Conservation (phyloP, 2,797 vertebrate genomes). For the Pipistrellus nathusii region DNA sequence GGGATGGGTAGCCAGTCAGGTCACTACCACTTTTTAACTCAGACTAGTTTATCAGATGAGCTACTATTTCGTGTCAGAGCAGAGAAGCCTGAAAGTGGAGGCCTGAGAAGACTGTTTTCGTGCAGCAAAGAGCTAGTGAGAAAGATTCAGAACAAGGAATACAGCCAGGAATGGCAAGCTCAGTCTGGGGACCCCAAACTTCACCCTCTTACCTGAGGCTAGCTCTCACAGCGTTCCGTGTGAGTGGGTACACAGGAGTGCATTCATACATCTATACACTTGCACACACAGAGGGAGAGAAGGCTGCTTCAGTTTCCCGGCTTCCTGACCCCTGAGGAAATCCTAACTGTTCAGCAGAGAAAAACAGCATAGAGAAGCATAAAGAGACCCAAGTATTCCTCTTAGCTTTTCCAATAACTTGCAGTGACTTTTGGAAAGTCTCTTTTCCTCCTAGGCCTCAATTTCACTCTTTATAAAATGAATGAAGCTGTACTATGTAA, state of each 20-base stretch:
- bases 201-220: background rate
- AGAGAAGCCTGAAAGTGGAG: conserved; percentile 14
- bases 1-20: background rate
- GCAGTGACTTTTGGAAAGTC: background rate
- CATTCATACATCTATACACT: background rate
- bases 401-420: background rate
- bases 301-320: background rate
- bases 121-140: background rate
- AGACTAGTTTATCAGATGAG: background rate
- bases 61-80: background rate
- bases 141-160: background rate
- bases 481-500: background rate
- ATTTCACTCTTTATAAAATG: background rate
- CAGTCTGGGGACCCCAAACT: background rate
- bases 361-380: background rate
- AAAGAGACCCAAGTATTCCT: background rate
- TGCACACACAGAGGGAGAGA: background rate
- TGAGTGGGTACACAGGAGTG: background rate
- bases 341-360: background rate
- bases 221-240: background rate
- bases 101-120: background rate
- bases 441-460: background rate
- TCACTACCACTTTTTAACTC: background rate
- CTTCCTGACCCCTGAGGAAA: background rate
- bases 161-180: background rate